Evolutionary conservation across 2,888 invertebrate species (phyloP), one percentile per base, ranked within the genome.

Genomic region (Amblyjoppa fuscipennis): DNA sequence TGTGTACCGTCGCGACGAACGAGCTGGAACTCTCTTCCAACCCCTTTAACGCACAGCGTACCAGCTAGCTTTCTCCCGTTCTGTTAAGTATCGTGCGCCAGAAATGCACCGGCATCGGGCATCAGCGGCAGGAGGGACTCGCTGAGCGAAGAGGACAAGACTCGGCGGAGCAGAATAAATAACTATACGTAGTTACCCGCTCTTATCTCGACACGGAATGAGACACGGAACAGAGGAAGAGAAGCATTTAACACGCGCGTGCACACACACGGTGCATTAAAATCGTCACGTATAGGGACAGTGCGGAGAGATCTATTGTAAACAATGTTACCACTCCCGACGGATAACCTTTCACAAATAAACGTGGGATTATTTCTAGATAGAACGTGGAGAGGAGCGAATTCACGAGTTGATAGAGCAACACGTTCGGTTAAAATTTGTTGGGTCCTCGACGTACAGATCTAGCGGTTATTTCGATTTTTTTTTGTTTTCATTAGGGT

Each of bases 161-260:
- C 59, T 59, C 84, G 73, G 45, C 76, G n/a, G 25, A 77, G 81
- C 51, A 78, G 64, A 85, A 81, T 85, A 81, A 85, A 85, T 85
- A 81, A 81, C 73, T 85, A 59, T 56, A 53, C 53, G 51, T 38
- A 56, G 51, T n/a, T 64, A 64, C 13, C 53, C 34, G 20, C 76
- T 53, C 64, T 76, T 64, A 25, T 73, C 68, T 64, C 51, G 53
- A 73, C 71, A 68, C 61, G 83, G 45, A 74, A 61, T 61, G 77
- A 73, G 84, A 77, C 59, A 78, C 74, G 81, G n/a, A 68, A 53
- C 84, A 78, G 81, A 53, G 25, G 25, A 74, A 56, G 69, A 78
- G 81, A 81, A 78, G 68, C 77, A 78, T 85, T 81, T 81, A 81
- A 81, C 73, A 66, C 71, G 75, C 73, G 51, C 77, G 53, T 53